A percentile compares a stretch with the other conserved stretches of the same genome.
phyloP scores from a whole-genome alignment of 2,113 vertebrate species.

The mouse (Mus musculus) region GRCm39 chr1:165457501-165458000 shows the following conservation, averaged over 20 bases:
- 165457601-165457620: too few relatives aligned
- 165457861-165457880: background rate
- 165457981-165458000: too few relatives aligned
- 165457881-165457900: background rate
- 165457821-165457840: background rate
- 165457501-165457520: background rate
- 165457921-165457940: background rate
- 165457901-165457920: fast-evolving
- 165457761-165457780: background rate
- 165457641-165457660: background rate
- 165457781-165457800: background rate
- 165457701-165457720: background rate
- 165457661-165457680: background rate
- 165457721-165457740: background rate
- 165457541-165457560: background rate
- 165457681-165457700: background rate
- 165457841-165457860: background rate
- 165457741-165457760: background rate
- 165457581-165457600: background rate
- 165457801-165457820: conserved; percentile 29
- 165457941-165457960: background rate
- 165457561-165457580: background rate
- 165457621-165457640: background rate
- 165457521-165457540: background rate
- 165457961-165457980: background rate